Evolutionary conservation across 2,113 vertebrate species (phyloP).

Genomic region (Circaetus gallicus): DNA sequence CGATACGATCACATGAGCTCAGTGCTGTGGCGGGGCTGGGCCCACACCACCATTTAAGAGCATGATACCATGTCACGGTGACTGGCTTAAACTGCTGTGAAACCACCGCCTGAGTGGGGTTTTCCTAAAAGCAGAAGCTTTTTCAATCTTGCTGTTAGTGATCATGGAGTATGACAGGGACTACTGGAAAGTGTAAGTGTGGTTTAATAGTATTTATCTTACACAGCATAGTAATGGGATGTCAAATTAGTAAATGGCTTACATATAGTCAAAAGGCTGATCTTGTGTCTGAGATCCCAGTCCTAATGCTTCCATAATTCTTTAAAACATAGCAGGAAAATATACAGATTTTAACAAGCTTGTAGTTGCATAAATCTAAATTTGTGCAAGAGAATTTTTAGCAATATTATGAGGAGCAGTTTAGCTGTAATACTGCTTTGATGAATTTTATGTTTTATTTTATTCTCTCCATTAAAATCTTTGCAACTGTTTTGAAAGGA

Average conservation of each 20-base stretch:
- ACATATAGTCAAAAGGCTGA: background rate
- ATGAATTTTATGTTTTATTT: background rate
- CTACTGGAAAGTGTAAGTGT: background rate
- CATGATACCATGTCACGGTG: too few relatives aligned
- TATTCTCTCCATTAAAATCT: background rate
- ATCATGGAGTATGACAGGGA: background rate
- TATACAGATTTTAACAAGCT: background rate
- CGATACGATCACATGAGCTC: rapidly evolving
- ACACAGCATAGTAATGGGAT: background rate
- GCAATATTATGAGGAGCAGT: background rate
- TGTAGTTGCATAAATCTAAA: background rate
- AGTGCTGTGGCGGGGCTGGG: too few relatives aligned
- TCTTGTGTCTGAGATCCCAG: background rate
- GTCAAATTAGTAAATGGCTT: background rate
- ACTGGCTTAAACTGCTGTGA: background rate
- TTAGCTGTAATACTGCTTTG: background rate
- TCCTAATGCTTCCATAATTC: background rate
- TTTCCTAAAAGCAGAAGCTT: background rate
- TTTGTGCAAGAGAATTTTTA: background rate
- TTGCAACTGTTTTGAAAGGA: background rate
- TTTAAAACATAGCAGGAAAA: background rate
- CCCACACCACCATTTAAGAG: rapidly evolving
- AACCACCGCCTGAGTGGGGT: background rate
- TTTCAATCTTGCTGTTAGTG: background rate
- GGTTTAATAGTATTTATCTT: background rate